phyloP scores from a whole-genome alignment of 2,113 vertebrate genomes.

The Anthoscopus minutus region DNA sequence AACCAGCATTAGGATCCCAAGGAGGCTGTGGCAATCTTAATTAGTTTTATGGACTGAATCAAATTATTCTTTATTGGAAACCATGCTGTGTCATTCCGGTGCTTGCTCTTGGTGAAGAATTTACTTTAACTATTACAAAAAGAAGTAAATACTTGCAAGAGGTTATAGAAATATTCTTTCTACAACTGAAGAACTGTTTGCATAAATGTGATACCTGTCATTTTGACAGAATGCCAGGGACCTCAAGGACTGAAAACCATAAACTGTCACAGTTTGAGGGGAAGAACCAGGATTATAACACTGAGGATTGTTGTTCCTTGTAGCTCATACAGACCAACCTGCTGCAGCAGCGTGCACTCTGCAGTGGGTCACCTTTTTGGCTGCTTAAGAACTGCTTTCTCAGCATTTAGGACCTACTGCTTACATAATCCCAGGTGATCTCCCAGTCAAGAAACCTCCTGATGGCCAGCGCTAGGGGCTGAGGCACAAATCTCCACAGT shows the following conservation, averaged over 20 bases:
- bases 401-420: neutral
- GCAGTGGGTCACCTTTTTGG: neutral
- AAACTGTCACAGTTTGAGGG: neutral
- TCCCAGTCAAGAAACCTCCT: neutral
- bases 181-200: neutral
- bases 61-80: conserved; percentile 3
- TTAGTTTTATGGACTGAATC: conserved; percentile 14
- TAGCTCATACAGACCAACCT: neutral
- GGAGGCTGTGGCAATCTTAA: conserved; percentile 8
- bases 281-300: neutral
- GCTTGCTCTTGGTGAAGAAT: neutral
- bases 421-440: neutral
- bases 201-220: neutral
- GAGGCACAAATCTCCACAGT: neutral
- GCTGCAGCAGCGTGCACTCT: fast-evolving
- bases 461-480: neutral
- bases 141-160: neutral
- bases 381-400: neutral
- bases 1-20: conserved; percentile 1
- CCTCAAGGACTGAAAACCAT: neutral
- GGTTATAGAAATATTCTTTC: conserved; percentile 13
- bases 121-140: neutral
- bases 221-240: neutral
- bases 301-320: neutral
- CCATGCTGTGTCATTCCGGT: neutral